A percentile compares a stretch with the other conserved stretches of the same genome.
Evolutionary conservation across 64 coral and sea anemone species (phyloP).

Genomic region (Platygyra sinensis): DNA sequence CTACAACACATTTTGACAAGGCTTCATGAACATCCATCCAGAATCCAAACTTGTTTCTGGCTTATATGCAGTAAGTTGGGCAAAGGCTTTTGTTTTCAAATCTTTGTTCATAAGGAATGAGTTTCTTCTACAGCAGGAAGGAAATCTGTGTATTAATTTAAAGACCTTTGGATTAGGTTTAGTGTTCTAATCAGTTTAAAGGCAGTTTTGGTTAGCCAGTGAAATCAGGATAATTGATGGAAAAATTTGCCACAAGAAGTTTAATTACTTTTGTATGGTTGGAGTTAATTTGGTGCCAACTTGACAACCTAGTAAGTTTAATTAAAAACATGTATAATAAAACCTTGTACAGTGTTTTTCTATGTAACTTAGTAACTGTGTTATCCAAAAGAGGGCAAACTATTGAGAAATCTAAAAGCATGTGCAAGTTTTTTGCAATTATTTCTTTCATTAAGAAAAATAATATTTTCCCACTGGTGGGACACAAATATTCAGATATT

Average conservation of each 20-base stretch:
- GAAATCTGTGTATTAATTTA: background rate
- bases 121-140: background rate
- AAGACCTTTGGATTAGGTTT: background rate
- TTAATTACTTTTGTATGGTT: background rate
- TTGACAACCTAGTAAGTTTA: background rate
- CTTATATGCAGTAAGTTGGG: too few species aligned
- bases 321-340: too few species aligned
- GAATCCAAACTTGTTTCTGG: too few species aligned
- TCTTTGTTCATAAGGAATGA: background rate
- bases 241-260: background rate
- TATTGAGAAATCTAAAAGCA: too few species aligned
- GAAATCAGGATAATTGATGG: background rate
- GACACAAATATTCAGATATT: background rate
- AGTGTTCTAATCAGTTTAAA: constrained; percentile 2
- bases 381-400: too few species aligned
- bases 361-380: too few species aligned
- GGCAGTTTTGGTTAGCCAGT: background rate
- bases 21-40: too few species aligned
- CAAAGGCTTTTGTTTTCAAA: background rate
- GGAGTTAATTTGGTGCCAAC: background rate
- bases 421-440: too few species aligned
- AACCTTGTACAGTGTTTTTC: too few species aligned
- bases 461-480: too few species aligned
- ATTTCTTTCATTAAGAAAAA: too few species aligned
- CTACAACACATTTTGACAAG: too few species aligned